Evolutionary conservation across 2,888 invertebrate species (phyloP).

Genomic region (Brenthis ino): DNA sequence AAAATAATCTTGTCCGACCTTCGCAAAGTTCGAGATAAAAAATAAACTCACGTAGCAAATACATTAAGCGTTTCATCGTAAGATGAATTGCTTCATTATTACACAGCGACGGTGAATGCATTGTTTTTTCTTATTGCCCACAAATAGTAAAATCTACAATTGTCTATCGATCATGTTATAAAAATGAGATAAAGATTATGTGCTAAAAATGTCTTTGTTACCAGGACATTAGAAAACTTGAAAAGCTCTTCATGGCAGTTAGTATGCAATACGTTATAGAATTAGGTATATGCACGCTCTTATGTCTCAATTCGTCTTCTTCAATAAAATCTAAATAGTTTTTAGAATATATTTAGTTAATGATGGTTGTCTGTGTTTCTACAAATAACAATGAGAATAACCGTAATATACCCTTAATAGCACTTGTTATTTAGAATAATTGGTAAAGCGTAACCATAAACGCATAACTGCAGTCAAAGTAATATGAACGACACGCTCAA

Average conservation of each 20-base stretch:
- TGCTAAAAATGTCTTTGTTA: neutral
- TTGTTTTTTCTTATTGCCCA: slow-evolving; percentile 34
- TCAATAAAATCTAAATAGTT: no score
- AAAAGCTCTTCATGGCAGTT: no score
- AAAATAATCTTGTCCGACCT: slow-evolving; percentile 29
- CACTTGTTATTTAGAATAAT: neutral
- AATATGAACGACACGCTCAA: neutral
- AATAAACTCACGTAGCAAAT: slow-evolving; percentile 45
- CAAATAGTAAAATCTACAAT: slow-evolving; percentile 2
- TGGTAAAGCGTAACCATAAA: neutral
- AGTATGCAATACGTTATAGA: no score
- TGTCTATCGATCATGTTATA: neutral
- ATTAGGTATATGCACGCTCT: no score
- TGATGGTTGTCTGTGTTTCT: neutral
- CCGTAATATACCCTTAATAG: neutral
- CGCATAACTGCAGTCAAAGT: neutral
- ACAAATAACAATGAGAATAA: neutral
- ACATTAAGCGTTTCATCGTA: slow-evolving; percentile 32
- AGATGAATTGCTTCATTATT: slow-evolving; percentile 35
- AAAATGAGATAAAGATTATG: neutral
- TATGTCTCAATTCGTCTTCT: no score
- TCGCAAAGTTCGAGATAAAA: slow-evolving; percentile 38
- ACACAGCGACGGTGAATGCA: slow-evolving; percentile 11
- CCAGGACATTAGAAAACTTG: no score
- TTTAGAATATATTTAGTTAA: neutral